Percentiles rank a stretch among this genome's conserved stretches.
Evolutionary conservation across 2,888 invertebrate species (phyloP).

Genomic region (Salticus scenicus): DNA sequence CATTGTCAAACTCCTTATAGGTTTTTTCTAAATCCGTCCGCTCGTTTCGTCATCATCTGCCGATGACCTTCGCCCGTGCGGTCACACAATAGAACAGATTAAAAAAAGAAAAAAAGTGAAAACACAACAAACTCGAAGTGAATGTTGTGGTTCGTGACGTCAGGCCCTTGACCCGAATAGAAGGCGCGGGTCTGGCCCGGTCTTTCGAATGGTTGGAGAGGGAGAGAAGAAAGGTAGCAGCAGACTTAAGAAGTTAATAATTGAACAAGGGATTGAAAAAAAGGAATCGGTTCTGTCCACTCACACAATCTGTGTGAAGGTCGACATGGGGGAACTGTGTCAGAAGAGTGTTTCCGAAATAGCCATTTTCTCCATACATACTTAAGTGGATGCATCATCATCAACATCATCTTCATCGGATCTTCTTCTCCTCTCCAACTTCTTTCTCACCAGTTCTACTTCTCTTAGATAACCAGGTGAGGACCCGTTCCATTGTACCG

Average conservation of each 20-base stretch:
- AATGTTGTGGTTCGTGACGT: neutral
- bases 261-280: too few species aligned
- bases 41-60: neutral
- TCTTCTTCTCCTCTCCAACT: neutral
- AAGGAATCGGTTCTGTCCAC: too few species aligned
- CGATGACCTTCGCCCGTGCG: neutral
- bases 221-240: neutral
- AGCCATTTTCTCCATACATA: neutral
- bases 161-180: slow-evolving; percentile 5
- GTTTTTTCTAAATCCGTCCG: too few species aligned
- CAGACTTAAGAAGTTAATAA: too few species aligned
- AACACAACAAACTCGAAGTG: neutral
- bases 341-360: neutral
- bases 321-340: neutral
- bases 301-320: neutral
- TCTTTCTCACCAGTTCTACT: neutral
- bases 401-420: neutral
- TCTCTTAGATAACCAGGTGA: too few species aligned
- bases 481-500: too few species aligned
- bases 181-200: neutral
- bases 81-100: too few species aligned
- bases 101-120: neutral
- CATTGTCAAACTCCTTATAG: too few species aligned
- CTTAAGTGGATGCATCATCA: neutral
- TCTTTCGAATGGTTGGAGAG: neutral